A percentile compares a stretch with the other conserved stretches of the same genome.
Conservation (phyloP, 2,888 invertebrate species). For the Nemotelus nigrinus region DNA sequence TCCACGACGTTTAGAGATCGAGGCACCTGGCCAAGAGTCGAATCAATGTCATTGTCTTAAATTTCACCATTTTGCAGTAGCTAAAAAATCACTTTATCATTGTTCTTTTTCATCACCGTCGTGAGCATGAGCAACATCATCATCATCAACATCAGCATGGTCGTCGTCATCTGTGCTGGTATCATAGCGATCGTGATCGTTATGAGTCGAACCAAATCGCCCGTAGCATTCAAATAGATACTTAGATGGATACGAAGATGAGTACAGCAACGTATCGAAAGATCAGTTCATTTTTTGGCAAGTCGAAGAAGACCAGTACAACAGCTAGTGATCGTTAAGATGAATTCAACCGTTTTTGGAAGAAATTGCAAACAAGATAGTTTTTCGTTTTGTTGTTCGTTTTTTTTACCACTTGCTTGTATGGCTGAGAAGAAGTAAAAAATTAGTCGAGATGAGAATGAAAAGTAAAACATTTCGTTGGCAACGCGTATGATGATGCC, state of each 20-base stretch:
- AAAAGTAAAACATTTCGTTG: not conserved
- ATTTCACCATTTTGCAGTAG: not conserved
- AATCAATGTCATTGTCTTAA: slow-evolving; percentile 18
- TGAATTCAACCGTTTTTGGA: not conserved
- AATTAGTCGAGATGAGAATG: not conserved
- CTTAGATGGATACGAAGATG: too few species aligned
- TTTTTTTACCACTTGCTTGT: not conserved
- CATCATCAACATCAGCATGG: too few species aligned
- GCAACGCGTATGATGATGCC: not conserved
- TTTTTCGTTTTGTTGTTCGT: not conserved
- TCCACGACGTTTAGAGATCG: too few species aligned
- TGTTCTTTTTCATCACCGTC: not conserved
- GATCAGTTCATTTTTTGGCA: too few species aligned
- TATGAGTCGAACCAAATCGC: too few species aligned
- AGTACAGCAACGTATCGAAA: too few species aligned
- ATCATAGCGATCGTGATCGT: too few species aligned
- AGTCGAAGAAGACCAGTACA: too few species aligned
- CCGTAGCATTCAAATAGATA: too few species aligned
- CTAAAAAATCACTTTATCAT: not conserved
- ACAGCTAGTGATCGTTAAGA: not conserved
- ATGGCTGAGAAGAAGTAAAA: not conserved
- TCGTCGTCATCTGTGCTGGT: too few species aligned
- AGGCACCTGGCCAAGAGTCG: not conserved
- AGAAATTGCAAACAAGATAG: slow-evolving; percentile 13
- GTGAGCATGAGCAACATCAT: not conserved